Percentiles rank a stretch among this genome's conserved stretches.
phyloP scores from a whole-genome alignment of 2,797 vertebrate genomes.

The Amphiprion clarkii region DNA sequence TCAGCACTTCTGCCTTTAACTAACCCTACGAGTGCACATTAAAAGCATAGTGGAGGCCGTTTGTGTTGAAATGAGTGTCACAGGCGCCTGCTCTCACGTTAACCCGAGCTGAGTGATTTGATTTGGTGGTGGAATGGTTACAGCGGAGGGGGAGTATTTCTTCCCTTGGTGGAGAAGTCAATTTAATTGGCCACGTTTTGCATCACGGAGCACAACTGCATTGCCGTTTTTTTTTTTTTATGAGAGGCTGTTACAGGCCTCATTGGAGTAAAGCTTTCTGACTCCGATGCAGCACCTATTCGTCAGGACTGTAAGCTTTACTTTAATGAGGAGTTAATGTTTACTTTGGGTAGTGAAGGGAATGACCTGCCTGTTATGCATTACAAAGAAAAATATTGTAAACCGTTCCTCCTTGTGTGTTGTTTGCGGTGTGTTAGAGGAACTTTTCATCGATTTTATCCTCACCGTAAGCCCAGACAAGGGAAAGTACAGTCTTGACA shows the following conservation, averaged over 20 bases:
- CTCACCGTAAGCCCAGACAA: conserved; percentile 19
- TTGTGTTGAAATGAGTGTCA: conserved; percentile 52
- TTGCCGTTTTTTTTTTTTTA: conserved; percentile 48
- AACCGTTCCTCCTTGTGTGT: conserved; percentile 9
- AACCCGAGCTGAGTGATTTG: conserved; percentile 49
- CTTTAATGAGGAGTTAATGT: conserved; percentile 52
- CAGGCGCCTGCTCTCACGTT: conserved; percentile 42
- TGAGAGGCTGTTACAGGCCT: conserved; percentile 42
- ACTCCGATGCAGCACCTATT: conserved; percentile 40
- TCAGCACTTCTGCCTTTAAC: conserved; percentile 64
- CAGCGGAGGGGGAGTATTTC: conserved; percentile 32
- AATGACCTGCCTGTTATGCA: conserved; percentile 29
- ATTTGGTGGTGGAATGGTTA: conserved; percentile 56
- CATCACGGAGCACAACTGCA: conserved; percentile 52
- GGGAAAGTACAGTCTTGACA: conserved; percentile 12
- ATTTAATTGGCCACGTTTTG: conserved; percentile 66
- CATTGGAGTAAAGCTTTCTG: conserved; percentile 33
- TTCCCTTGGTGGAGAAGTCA: conserved; percentile 43
- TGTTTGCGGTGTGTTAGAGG: conserved; percentile 2
- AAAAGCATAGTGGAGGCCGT: conserved; percentile 45
- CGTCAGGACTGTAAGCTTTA: conserved; percentile 52
- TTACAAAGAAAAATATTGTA: conserved; percentile 1
- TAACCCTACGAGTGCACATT: conserved; percentile 37
- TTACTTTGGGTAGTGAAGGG: conserved; percentile 44
- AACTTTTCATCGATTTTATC: conserved; percentile 35